Evolutionary conservation across 2,797 vertebrate genomes (phyloP), one percentile per base, ranked within the genome.

Genomic region (Anguilla marmorata): DNA sequence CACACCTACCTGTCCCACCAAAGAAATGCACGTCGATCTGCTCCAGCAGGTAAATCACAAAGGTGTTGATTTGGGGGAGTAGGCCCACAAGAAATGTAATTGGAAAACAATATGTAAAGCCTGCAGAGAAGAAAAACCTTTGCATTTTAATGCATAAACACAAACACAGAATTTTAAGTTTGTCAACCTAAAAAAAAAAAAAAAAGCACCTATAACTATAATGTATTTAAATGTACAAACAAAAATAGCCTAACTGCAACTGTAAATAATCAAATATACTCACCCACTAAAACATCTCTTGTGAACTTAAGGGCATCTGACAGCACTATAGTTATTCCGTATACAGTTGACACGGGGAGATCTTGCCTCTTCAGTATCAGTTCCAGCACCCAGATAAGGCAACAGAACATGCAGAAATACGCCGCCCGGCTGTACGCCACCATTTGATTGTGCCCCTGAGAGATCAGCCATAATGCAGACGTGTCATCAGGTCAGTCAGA

Each of bases 31-130:
- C 97, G 93, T 99, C 98, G 14, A 98, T 95, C 94, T 99, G 98
- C 91, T 99, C 99, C 93, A 99, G 93, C 89, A 99, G 93, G 92
- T 99, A 99, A 87, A 97, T 97, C 91, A 96, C 96, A 93, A 99
- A 99, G 50, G 98, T 99, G 95, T 99, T 98, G 95, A 99, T 97
- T 95, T 99, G 98, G 48, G 98, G 99, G 90, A 99, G 98, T 91
- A 99, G 97, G 50, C 99, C 99, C 50, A 99, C 95, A 87, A 99
- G 97, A 91, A 99, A 99, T 89, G 97, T 97, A 60, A 97, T 94
- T 7, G 99, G 99, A 93, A 99, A 99, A 93, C 98, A 99, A 93
- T 97, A 98, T 2, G 98, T 96, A 92, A 99, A 97, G 41, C 96
- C 99, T 99, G 94, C 87, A 92, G 93, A 84, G 87, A 90, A 84